Conservation (phyloP, 92 coral and sea anemone species). For the Paragorgia papillata region DNA sequence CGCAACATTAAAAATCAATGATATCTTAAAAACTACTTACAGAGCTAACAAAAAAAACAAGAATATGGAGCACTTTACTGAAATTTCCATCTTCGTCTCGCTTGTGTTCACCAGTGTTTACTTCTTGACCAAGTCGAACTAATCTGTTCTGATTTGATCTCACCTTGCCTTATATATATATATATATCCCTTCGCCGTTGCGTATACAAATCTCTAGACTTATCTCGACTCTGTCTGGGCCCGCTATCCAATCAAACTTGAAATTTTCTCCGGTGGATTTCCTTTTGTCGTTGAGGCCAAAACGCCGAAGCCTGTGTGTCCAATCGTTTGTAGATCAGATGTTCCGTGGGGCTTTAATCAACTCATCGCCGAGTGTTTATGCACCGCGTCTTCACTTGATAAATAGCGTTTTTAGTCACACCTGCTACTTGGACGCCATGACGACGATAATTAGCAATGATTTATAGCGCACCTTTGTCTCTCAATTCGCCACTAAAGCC, state of each 20-base stretch:
- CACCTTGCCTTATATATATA: too few relatives aligned
- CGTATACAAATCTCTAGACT: too few relatives aligned
- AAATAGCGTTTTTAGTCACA: constrained; percentile 43
- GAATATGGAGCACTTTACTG: background rate
- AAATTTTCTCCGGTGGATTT: background rate
- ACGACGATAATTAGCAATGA: constrained; percentile 24
- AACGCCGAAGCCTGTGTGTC: background rate
- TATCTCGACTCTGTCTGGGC: too few relatives aligned
- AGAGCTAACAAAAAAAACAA: constrained; percentile 7
- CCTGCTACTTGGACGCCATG: constrained; percentile 27
- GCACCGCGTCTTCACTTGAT: constrained; percentile 7
- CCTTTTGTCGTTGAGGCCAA: background rate
- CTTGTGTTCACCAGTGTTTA: too few relatives aligned
- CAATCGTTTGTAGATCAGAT: too few relatives aligned
- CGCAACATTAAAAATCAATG: constrained; percentile 18
- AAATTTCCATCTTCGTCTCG: background rate
- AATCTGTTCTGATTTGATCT: constrained; percentile 18
- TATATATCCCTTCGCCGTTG: too few relatives aligned
- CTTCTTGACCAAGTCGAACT: background rate
- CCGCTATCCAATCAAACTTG: background rate
- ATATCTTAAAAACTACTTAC: constrained; percentile 3
- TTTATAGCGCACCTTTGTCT: constrained; percentile 22
- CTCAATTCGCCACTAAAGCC: background rate
- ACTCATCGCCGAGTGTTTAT: background rate
- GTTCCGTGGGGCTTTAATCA: background rate